These are phyloP conservation scores for Standfussiana lucernea DNA, from an alignment of 2,888 invertebrate genomes.

Conservation along the genomic window DNA sequence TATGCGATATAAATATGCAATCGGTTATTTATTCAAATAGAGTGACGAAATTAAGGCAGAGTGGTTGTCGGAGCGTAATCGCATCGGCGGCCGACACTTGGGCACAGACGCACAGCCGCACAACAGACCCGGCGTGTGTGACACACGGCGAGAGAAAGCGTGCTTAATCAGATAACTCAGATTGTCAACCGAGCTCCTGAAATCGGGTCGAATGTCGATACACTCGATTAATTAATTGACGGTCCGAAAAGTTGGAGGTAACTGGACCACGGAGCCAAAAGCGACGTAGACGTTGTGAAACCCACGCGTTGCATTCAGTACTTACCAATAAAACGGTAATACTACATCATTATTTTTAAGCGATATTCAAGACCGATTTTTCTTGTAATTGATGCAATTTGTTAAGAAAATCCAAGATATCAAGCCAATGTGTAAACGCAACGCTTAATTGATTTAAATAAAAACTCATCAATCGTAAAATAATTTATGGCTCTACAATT, in stretches of 20 bases:
- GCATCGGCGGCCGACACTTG: slow-evolving; percentile 74
- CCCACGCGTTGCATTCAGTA: slow-evolving; percentile 64
- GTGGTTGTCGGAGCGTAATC: slow-evolving; percentile 82
- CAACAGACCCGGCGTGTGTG: slow-evolving; percentile 77
- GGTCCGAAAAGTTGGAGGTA: slow-evolving; percentile 86
- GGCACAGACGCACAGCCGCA: slow-evolving; percentile 57
- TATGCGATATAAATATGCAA: slow-evolving; percentile 83
- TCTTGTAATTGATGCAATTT: slow-evolving; percentile 16
- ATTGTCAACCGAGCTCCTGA: slow-evolving; percentile 90
- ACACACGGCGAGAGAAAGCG: slow-evolving; percentile 89
- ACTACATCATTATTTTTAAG: slow-evolving; percentile 55
- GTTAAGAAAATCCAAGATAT: background rate
- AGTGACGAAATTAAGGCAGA: slow-evolving; percentile 88
- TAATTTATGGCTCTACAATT: background rate
- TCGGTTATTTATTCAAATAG: slow-evolving; percentile 88
- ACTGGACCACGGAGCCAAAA: slow-evolving; percentile 86
- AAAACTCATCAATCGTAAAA: background rate
- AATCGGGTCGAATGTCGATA: slow-evolving; percentile 91
- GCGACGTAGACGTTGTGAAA: slow-evolving; percentile 81
- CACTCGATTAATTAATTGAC: slow-evolving; percentile 90
- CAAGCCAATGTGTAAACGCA: background rate
- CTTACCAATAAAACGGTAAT: slow-evolving; percentile 58
- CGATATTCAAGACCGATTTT: slow-evolving; percentile 28
- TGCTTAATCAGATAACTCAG: slow-evolving; percentile 90
- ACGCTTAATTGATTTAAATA: background rate